phyloP scores from a whole-genome alignment of 2,113 vertebrate species.

The Pithys albifrons region DNA sequence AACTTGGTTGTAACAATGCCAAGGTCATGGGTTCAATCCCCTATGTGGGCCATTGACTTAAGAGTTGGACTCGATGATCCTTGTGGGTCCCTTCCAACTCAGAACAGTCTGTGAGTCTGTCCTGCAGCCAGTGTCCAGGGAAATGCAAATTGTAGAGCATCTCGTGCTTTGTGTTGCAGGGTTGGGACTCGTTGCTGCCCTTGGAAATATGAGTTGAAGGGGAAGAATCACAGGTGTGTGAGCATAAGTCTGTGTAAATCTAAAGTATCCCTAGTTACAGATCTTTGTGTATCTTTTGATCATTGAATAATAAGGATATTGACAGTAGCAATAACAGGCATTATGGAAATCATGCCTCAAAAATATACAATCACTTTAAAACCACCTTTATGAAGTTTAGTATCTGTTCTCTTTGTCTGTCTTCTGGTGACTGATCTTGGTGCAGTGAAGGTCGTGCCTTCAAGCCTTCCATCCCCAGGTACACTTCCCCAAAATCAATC shows the following conservation, averaged over 20 bases:
- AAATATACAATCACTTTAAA: not conserved
- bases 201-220: not conserved
- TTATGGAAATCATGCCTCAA: not conserved
- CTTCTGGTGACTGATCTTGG: not conserved
- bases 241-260: not conserved
- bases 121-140: accelerated
- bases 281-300: not conserved
- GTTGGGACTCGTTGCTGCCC: not conserved
- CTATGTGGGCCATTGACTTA: too few species aligned
- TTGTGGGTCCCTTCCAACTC: too few species aligned
- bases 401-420: not conserved
- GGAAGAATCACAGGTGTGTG: not conserved
- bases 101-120: too few species aligned
- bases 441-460: not conserved
- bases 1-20: too few species aligned
- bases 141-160: not conserved
- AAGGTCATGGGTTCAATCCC: too few species aligned
- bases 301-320: not conserved
- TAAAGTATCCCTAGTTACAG: not conserved
- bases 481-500: not conserved
- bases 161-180: accelerated
- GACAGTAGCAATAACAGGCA: not conserved
- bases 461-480: not conserved
- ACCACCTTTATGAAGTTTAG: not conserved
- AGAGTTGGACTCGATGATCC: too few species aligned